Base-by-base conservation (phyloP, 2,888 invertebrate genomes). In the Cecidostiba fungosa region DNA sequence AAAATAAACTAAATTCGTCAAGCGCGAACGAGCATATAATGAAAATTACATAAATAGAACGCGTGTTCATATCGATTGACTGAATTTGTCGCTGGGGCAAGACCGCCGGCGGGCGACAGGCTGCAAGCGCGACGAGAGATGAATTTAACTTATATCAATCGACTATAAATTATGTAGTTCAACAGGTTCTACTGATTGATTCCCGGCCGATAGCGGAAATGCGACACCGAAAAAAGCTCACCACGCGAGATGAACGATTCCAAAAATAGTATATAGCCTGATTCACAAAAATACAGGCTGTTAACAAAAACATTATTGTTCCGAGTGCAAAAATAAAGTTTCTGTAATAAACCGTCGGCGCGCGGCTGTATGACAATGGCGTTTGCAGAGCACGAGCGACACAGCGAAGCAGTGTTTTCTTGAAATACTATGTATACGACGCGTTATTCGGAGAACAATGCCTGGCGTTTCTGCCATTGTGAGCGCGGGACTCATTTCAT, bases 401-500 rank as follows among this genome's bases (percentile, higher is more conserved):
- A 19, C 3, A 16, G 47, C 47, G 50, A 19, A 59, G 54, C 54
- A n/a, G 4, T 66, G 66, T 72, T 82, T 77, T 77, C 77, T 70
- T 32, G 54, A n/a, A 77, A 82, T 82, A 77, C 32, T 36, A 26
- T 14, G n/a, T 66, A 47, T 29, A 47, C 54, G 70, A 47, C 54
- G 70, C 32, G 50, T 59, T 77, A 54, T 77, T 70, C 54, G 29
- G 23, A 59, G 54, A 84, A 84, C 78, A 84, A 84, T 73, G 62
- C 47, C 32, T n/a, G 32, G 73, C 50, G 43, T 78, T 84, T 73
- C 79, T 66, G 54, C 74, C 29, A 79, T 74, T 81, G 62, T 69
- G 6, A 54, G 19, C n/a, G 16, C 47, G 69, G 10, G 54, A 29
- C 62, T 77, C 72, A 47, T 81, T 81, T 80, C 66, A 80, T 80